These are phyloP conservation scores for Brenthis hecate DNA, from an alignment of 2,888 invertebrate genomes.

Conservation along the genomic window DNA sequence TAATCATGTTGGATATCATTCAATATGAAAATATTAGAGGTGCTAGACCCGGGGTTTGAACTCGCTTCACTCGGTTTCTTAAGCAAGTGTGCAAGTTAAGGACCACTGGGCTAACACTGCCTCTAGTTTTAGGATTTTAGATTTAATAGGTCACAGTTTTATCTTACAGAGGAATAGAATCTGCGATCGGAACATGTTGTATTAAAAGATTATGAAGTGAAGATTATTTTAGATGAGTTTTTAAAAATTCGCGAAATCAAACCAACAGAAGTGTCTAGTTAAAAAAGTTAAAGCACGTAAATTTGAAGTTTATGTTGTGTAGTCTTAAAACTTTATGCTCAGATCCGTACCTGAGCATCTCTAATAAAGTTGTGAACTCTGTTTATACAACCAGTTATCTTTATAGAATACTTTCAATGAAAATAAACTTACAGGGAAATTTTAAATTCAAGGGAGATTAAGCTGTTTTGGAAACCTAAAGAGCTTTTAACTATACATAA, in stretches of 20 bases:
- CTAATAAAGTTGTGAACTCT: slow-evolving; percentile 3
- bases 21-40: too few relatives aligned
- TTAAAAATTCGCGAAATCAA: background rate
- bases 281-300: slow-evolving; percentile 8
- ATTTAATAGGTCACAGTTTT: too few relatives aligned
- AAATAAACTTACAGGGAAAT: background rate
- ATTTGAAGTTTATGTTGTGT: slow-evolving; percentile 2
- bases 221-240: background rate
- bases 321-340: slow-evolving; percentile 2
- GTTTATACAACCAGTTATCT: background rate
- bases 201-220: background rate
- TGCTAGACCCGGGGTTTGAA: too few relatives aligned
- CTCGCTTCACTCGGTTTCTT: too few relatives aligned
- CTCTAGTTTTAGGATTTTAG: too few relatives aligned
- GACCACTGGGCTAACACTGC: too few relatives aligned
- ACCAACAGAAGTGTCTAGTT: background rate
- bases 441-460: background rate
- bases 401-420: background rate
- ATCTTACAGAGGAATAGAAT: too few relatives aligned
- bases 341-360: background rate
- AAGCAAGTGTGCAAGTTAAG: too few relatives aligned
- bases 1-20: too few relatives aligned
- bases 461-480: too few relatives aligned
- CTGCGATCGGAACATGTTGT: too few relatives aligned
- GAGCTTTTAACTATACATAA: too few relatives aligned